Evolutionary conservation across 2,888 invertebrate species (phyloP).

Genomic region (Dynastes grantii): DNA sequence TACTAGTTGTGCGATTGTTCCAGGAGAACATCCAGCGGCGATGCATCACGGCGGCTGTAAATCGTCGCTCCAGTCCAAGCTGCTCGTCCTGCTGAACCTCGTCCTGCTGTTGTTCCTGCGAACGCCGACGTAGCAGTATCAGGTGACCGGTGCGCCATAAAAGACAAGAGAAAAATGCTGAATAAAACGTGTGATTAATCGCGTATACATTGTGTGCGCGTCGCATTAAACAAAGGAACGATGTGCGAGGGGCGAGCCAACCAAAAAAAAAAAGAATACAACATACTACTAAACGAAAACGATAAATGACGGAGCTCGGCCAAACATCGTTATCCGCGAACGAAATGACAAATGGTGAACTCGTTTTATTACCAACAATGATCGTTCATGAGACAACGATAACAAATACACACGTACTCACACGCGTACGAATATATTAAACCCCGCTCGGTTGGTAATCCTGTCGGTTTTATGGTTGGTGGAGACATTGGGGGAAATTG

Average conservation of each 20-base stretch:
- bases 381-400: slow-evolving; percentile 52
- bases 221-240: slow-evolving; percentile 25
- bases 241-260: not conserved
- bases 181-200: slow-evolving; percentile 56
- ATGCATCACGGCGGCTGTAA: slow-evolving; percentile 82
- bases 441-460: slow-evolving; percentile 31
- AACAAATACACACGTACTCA: slow-evolving; percentile 49
- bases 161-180: slow-evolving; percentile 48
- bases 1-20: slow-evolving; percentile 66
- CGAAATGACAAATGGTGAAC: slow-evolving; percentile 54
- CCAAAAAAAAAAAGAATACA: slow-evolving; percentile 1
- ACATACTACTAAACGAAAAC: slow-evolving; percentile 26
- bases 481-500: slow-evolving; percentile 51
- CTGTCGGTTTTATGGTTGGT: slow-evolving; percentile 1
- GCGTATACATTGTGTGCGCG: slow-evolving; percentile 47
- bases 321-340: slow-evolving; percentile 39
- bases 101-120: slow-evolving; percentile 57
- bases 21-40: slow-evolving; percentile 90
- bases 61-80: slow-evolving; percentile 64
- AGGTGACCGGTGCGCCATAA: slow-evolving; percentile 49
- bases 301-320: slow-evolving; percentile 30
- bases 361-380: slow-evolving; percentile 55
- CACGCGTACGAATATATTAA: too few species aligned
- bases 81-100: slow-evolving; percentile 63
- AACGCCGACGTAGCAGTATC: slow-evolving; percentile 60